Evolutionary conservation across 2,113 vertebrate genomes (phyloP).

Genomic region (Malurus melanocephalus): DNA sequence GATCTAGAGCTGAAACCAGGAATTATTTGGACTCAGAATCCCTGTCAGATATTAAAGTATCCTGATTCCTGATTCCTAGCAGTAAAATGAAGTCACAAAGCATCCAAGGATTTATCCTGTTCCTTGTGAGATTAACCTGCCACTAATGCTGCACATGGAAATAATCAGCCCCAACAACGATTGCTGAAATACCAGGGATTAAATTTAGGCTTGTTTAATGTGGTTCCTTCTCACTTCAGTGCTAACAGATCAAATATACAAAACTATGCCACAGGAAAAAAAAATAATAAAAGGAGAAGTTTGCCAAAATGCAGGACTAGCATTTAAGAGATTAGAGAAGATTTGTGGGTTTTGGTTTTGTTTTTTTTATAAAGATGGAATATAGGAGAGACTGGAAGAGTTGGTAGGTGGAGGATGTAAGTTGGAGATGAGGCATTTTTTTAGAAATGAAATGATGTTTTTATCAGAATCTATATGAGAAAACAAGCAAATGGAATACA

Average conservation of each 20-base stretch:
- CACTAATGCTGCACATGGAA: not conserved
- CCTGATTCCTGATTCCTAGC: not conserved
- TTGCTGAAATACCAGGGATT: not conserved
- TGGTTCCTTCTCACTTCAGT: not conserved
- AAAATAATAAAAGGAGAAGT: not conserved
- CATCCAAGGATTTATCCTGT: not conserved
- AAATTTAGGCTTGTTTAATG: not conserved
- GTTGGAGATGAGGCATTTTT: not conserved
- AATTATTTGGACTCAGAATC: not conserved
- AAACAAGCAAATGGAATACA: not conserved
- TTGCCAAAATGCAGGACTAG: not conserved
- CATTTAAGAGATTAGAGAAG: not conserved
- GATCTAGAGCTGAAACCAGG: not conserved
- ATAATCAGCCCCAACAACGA: not conserved
- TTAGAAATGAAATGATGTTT: not conserved
- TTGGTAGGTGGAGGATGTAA: not conserved
- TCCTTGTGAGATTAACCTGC: not conserved
- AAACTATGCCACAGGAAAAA: not conserved
- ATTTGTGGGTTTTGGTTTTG: fast-evolving
- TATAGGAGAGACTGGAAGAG: not conserved
- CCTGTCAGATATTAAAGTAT: not conserved
- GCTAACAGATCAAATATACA: not conserved
- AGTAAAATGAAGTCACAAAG: not conserved
- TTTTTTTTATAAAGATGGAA: not conserved
- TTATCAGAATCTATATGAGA: not conserved